Evolutionary conservation across 2,888 invertebrate species (phyloP).

Genomic region (Bursaphelenchus okinawaensis): DNA sequence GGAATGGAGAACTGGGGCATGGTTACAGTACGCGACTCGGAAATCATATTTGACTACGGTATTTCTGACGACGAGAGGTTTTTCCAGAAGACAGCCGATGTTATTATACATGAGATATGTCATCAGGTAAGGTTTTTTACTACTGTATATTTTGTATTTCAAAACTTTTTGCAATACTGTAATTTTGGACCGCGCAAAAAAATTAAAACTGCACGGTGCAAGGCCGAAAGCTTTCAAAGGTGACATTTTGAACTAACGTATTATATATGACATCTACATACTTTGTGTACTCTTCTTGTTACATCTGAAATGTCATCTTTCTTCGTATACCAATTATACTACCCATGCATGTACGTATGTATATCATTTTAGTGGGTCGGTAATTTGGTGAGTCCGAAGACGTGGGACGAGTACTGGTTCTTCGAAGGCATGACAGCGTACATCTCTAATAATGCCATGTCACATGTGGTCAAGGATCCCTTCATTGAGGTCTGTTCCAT

Average conservation of each 20-base stretch:
- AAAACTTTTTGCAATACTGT: too few relatives aligned
- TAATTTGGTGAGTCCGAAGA: not conserved
- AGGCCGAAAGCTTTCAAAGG: too few relatives aligned
- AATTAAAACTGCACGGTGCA: too few relatives aligned
- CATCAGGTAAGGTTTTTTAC: not conserved
- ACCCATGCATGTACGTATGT: not conserved
- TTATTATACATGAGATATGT: not conserved
- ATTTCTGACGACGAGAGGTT: not conserved
- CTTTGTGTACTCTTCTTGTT: too few relatives aligned
- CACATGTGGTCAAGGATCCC: not conserved
- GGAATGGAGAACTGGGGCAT: slow-evolving; percentile 15
- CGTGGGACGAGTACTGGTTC: slow-evolving; percentile 1
- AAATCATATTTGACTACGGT: not conserved
- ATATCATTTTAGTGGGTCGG: not conserved
- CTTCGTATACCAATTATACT: not conserved
- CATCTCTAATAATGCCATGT: not conserved
- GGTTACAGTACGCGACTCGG: not conserved
- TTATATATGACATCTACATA: too few relatives aligned
- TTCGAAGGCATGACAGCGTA: not conserved
- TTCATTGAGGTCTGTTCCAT: slow-evolving; percentile 1
- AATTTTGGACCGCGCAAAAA: too few relatives aligned
- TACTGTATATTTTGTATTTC: too few relatives aligned
- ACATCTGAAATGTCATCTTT: not conserved
- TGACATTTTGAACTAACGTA: too few relatives aligned
- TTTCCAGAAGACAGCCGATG: not conserved